Evolutionary conservation across 2,113 vertebrate genomes (phyloP), one percentile per base, ranked within the genome.

Genomic region (Axis porcinus): DNA sequence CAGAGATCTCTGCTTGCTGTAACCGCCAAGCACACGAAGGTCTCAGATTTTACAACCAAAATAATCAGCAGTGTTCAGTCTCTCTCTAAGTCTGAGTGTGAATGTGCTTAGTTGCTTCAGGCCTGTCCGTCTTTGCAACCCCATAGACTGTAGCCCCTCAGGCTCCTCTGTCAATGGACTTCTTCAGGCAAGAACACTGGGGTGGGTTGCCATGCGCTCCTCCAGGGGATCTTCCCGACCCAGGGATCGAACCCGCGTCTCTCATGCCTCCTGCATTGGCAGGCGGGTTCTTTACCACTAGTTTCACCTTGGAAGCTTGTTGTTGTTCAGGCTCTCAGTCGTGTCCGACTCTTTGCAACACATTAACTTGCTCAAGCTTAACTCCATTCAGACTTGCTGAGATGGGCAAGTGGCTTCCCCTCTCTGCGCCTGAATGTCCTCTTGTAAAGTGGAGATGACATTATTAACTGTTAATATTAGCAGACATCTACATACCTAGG

Each of bases 11-110:
- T 76, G 27, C 60, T 93, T 10, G 7, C 40, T 57, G 14, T 60
- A 47, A 25, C 6, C 3, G 4, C 16, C 11, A 23, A 14, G 17
- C 28, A 9, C 14, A 11, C 0, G 0, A 87, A 74, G n/a, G 23
- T 10, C 30, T 33, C 78, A 33, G 47, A 43, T 64, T 60, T 93
- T 70, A 70, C 11, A 60, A 21, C 43, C 57, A 27, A 94, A 70
- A 64, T 14, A n/a, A 64, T 12, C 50, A 60, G 7, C 2, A 1
- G 3, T 1, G 9, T 28, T 40, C 11, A 2, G 23, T 3, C 21
- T 88, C 30, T 54, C 14, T 54, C 25, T 67, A 70, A 50, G 16
- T 23, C 54, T 3, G 7, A 40, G 12, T 1, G 5, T 76, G 23
- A 14, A 1, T 14, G 23, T 43, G 36, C 67, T 23, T 21, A 43